Conservation (phyloP, 2,888 invertebrate genomes). For the Nomada fabriciana region DNA sequence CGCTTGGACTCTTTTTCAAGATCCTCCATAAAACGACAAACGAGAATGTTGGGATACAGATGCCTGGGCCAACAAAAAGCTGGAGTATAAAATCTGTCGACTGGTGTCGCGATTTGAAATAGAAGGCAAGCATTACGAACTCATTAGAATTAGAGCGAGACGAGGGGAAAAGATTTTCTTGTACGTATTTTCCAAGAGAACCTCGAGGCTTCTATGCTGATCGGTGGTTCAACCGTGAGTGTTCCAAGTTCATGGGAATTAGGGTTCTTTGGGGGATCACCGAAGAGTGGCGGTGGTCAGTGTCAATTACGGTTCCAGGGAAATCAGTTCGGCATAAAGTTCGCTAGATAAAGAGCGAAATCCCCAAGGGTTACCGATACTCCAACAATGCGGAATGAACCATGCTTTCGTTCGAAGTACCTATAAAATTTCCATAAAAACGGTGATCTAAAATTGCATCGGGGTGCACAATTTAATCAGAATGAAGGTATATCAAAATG, state of each 20-base stretch:
- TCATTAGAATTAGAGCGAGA: neutral
- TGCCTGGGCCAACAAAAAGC: neutral
- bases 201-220: neutral
- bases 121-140: no score
- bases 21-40: neutral
- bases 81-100: no score
- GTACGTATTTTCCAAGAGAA: neutral
- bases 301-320: slow-evolving; percentile 19
- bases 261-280: slow-evolving; percentile 6
- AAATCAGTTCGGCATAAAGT: slow-evolving; percentile 28
- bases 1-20: slow-evolving; percentile 2
- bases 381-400: neutral
- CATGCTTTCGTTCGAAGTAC: neutral
- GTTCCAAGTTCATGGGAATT: slow-evolving; percentile 16
- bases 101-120: no score
- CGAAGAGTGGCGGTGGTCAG: slow-evolving; percentile 18
- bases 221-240: neutral
- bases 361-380: slow-evolving; percentile 9
- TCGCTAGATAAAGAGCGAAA: slow-evolving; percentile 10
- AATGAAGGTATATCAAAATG: neutral
- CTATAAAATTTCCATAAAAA: neutral
- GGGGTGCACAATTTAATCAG: no score
- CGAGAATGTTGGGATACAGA: neutral
- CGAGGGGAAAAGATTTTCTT: neutral
- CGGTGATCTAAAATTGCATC: no score